A percentile compares a stretch with the other conserved stretches of the same genome.
Conservation (phyloP, 2,888 invertebrate species). For the Eristalinus aeneus region DNA sequence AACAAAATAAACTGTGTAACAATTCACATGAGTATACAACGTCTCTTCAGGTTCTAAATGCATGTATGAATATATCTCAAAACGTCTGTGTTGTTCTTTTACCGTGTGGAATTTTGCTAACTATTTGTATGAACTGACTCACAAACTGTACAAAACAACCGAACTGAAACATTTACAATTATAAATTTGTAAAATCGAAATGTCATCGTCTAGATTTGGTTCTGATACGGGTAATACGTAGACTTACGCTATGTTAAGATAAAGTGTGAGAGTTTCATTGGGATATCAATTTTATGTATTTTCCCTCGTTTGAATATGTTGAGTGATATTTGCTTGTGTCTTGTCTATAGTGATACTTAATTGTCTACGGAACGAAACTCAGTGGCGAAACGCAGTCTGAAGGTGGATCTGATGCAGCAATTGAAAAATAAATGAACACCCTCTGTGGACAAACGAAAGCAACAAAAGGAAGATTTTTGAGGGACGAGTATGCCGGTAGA, state of each 20-base stretch:
- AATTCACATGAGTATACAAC: conserved; percentile 14
- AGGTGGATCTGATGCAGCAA: conserved; percentile 48
- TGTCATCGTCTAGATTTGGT: not conserved
- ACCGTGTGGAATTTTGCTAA: conserved; percentile 52
- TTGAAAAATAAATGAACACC: conserved; percentile 17
- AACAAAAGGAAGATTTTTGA: not conserved
- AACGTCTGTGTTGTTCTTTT: not conserved
- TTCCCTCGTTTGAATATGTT: conserved; percentile 37
- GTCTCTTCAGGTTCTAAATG: not conserved
- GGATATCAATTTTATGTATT: not conserved
- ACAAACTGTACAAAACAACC: conserved; percentile 49
- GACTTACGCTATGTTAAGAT: conserved; percentile 1
- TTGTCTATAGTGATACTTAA: conserved; percentile 47
- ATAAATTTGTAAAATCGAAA: not conserved
- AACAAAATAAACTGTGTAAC: conserved; percentile 40
- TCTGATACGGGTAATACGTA: conserved; percentile 13
- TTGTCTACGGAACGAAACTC: conserved; percentile 26
- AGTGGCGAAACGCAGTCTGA: conserved; percentile 8
- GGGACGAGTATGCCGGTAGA: conserved; percentile 20
- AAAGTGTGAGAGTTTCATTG: not conserved
- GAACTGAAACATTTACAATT: not conserved
- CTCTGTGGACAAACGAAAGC: not conserved
- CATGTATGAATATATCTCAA: not conserved
- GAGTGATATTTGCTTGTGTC: conserved; percentile 43
- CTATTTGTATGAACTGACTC: conserved; percentile 41